Evolutionary conservation across 2,113 vertebrate genomes (phyloP), one percentile per base, ranked within the genome.

Genomic region (Macquaria ambigua): DNA sequence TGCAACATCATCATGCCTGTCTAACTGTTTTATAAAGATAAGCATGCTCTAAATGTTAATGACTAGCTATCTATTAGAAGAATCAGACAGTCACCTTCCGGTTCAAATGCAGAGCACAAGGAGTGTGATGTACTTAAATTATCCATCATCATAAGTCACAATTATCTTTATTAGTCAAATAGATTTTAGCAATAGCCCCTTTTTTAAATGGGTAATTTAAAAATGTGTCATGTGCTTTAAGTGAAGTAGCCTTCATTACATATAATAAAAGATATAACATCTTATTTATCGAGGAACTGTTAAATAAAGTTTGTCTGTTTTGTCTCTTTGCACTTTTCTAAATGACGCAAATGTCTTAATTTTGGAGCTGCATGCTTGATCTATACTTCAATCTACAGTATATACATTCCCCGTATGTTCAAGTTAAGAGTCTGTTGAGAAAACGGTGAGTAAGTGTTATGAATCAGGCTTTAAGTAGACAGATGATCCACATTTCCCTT

Each of bases 401-500:
- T 43, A 14, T 8, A 4, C 21, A 21, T 21, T 21, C 20, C 14
- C 64, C 37, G n/a, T 16, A 23, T 46, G 52, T 14, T 46, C 12
- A 15, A 23, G 25, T 23, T 64, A 23, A n/a, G 50, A 28, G 37
- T 52, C 31, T 23, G 43, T 28, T 28, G 18, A 62, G 56, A 58
- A 63, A 71, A 64, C 9, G 0, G 5, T 70, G 73, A 41, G 50
- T 56, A 58, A 68, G 15, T 67, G 28, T 50, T 8, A 1, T 20
- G 46, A 84, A 63, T 77, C 34, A 25, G 21, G 15, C 6, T 74
- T 34, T 7, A 48, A 59, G 48, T 37, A 25, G 58, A 85, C 75
- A 87, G 46, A 14, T 48, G 39, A 85, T 83, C 56, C 7, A 41
- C 34, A 14, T 64, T 63, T 50, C 52, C 56, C 28, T 72, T 34